Evolutionary conservation across 2,797 vertebrate species (phyloP).

Genomic region (Notolepis coatsorum): DNA sequence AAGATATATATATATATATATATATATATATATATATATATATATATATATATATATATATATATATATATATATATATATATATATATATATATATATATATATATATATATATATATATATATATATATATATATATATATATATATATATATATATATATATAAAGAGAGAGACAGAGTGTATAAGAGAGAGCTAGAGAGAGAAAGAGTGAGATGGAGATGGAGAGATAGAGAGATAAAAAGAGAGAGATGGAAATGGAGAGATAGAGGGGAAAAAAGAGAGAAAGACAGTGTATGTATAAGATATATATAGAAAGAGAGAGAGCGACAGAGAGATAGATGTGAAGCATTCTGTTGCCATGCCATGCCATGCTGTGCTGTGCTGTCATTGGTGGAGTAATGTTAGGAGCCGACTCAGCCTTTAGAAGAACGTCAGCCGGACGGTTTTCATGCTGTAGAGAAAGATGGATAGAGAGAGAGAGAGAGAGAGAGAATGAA

Average conservation of each 20-base stretch:
- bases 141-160: not conserved
- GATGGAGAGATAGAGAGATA: not conserved
- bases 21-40: too few species aligned
- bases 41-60: too few species aligned
- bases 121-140: not conserved
- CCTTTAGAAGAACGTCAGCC: too few species aligned
- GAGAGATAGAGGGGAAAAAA: not conserved
- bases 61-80: conserved; percentile 4
- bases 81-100: conserved; percentile 3
- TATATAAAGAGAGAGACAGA: too few species aligned
- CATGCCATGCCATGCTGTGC: too few species aligned
- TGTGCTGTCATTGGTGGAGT: too few species aligned
- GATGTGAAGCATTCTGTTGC: too few species aligned
- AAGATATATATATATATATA: too few species aligned
- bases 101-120: not conserved
- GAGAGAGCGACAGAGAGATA: too few species aligned
- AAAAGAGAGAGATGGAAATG: not conserved
- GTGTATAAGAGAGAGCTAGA: conserved; percentile 26
- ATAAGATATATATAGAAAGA: too few species aligned
- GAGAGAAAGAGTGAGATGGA: conserved; percentile 17
- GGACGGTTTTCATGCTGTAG: too few species aligned
- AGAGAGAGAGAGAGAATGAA: conserved; percentile 5
- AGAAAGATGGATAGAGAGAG: not conserved
- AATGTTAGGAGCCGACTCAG: too few species aligned
- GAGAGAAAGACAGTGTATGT: not conserved